Evolutionary conservation across 30 jellyfish, hydroid and myxozoan species (phyloP), one percentile per base, ranked within the genome.

Genomic region (Aurelia sp.): DNA sequence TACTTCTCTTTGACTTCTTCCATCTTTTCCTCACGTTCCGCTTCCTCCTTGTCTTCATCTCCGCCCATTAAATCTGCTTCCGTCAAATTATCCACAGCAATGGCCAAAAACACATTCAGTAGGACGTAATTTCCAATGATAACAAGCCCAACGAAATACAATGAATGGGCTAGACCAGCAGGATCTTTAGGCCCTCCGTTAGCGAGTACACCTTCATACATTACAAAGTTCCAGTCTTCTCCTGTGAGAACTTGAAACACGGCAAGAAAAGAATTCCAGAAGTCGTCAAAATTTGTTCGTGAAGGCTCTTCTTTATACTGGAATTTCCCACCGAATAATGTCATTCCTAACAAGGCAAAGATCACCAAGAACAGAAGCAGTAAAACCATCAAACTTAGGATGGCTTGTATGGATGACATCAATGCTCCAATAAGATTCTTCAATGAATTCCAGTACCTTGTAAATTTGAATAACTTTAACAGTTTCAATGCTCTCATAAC

Each of bases 321-420:
- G 60, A 94, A 94, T 30, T 97, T 94, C 13, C 99, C 99, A 21
- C 99, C 99, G 63, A 94, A 94, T 33, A 94, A 62, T 48, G 94
- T 97, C 99, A 94, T 94, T 51, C 99, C 99, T 33, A 94, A 92
- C 71, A 94, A 78, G n/a, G 99, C 99, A 53, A 89, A 94, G 15
- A 94, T 94, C 58, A 94, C 81, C 30, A 94, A 90, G 68, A 94
- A 94, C 40, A 94, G 81, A 20, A 88, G 66, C 33, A 94, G 89
- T 17, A 94, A 91, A 23, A 94, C 89, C 96, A 94, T 66, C 83
- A 94, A 74, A 66, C 99, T 94, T 58, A 94, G 78, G 72, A 94
- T 94, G 0, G 99, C 91, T 60, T 89, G 73, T 73, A 94, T 65
- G 51, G 97, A 83, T 72, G 88, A 73, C 92, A 94, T 71, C 84